Conservation (phyloP, 2,888 invertebrate species). For the Drosophila fulvimacula region DNA sequence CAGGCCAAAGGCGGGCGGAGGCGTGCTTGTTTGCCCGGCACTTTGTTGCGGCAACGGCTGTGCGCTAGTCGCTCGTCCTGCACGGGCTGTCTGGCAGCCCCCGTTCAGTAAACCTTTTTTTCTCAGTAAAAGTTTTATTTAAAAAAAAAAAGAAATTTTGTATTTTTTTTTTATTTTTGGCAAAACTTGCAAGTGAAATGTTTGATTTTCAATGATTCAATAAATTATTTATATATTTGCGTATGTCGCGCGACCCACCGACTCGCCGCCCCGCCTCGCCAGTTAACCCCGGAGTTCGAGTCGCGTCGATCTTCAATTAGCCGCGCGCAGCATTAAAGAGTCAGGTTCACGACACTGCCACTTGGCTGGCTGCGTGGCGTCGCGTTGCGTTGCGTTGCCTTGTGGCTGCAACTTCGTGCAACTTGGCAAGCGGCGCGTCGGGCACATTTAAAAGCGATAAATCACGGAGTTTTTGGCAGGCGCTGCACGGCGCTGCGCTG, state of each 20-base stretch:
- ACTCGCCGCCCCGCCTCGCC: too few relatives aligned
- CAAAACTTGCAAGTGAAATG: conserved; percentile 81
- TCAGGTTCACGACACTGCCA: conserved; percentile 19
- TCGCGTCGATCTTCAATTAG: conserved; percentile 72
- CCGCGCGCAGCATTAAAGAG: conserved; percentile 42
- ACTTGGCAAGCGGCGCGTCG: conserved; percentile 56
- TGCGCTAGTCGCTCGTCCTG: conserved; percentile 26
- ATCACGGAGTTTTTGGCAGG: conserved; percentile 75
- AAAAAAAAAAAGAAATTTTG: too few relatives aligned
- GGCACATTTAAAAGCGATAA: conserved; percentile 77
- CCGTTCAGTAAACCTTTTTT: conserved; percentile 5
- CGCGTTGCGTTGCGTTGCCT: conserved; percentile 7
- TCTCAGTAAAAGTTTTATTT: conserved; percentile 3
- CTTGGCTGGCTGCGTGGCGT: conserved; percentile 24
- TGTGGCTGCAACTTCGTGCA: conserved; percentile 5
- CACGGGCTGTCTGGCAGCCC: conserved; percentile 38
- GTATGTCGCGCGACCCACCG: conserved; percentile 42
- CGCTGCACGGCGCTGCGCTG: conserved; percentile 17
- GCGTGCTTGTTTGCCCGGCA: conserved; percentile 23
- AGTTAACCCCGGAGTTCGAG: neutral
- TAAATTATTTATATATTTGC: conserved; percentile 80
- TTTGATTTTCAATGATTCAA: conserved; percentile 82
- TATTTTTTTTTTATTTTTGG: conserved; percentile 16
- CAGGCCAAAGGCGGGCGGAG: conserved; percentile 28
- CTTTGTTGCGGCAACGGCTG: conserved; percentile 62